These are phyloP conservation scores for Sciurus carolinensis DNA, from an alignment of 2,797 vertebrate species.

Conservation along the genomic window DNA sequence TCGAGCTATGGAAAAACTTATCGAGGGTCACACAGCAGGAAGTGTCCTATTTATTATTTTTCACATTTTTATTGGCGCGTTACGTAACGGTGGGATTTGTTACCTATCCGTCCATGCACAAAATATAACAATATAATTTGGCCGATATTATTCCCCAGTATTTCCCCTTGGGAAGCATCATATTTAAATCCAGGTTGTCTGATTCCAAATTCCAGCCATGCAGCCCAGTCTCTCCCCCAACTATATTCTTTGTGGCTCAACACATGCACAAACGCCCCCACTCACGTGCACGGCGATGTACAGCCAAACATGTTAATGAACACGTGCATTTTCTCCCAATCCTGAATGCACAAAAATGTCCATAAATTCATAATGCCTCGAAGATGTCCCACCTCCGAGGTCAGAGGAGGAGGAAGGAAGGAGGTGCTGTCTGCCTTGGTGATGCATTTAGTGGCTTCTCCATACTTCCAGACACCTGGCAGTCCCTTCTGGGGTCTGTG, in stretches of 20 bases:
- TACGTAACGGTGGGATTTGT: too few relatives aligned
- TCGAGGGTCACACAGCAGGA: background rate
- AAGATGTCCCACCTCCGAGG: background rate
- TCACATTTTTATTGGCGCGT: too few relatives aligned
- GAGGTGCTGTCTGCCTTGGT: background rate
- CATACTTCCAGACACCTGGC: conserved; percentile 13
- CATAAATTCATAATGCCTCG: background rate
- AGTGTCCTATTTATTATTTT: background rate
- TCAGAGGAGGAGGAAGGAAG: background rate
- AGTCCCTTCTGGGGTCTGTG: background rate
- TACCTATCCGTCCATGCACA: too few relatives aligned
- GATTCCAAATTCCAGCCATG: background rate
- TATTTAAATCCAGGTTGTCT: background rate
- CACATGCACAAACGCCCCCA: background rate
- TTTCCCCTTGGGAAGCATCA: too few relatives aligned
- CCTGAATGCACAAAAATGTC: background rate
- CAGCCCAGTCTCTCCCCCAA: background rate
- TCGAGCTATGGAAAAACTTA: background rate
- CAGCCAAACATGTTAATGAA: background rate
- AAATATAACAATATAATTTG: too few relatives aligned
- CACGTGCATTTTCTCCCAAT: background rate
- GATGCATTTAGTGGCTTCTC: background rate
- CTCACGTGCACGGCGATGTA: background rate
- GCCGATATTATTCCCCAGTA: too few relatives aligned
- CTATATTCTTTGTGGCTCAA: background rate